Conservation (phyloP, 2,113 vertebrate species). For the Myiopsitta monachus region DNA sequence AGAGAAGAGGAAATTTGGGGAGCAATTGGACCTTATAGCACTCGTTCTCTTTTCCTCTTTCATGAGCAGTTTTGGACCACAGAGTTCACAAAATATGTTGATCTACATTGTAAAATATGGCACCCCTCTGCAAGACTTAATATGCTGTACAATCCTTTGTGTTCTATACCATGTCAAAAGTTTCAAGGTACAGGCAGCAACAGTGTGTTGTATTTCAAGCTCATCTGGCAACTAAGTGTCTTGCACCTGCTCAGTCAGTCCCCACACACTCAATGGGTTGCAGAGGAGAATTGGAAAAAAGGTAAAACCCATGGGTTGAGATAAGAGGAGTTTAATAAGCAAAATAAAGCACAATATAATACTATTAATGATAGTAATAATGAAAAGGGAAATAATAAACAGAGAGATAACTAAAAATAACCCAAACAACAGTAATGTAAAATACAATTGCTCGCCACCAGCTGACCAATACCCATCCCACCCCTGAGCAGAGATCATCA, state of each 20-base stretch:
- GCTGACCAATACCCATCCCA: not conserved
- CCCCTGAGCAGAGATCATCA: not conserved
- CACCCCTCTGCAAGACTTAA: not conserved
- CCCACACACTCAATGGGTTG: not conserved
- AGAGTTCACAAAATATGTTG: not conserved
- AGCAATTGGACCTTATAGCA: rapidly evolving
- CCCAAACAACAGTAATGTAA: not conserved
- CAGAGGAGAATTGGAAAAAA: not conserved
- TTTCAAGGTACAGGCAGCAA: not conserved
- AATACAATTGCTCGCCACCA: not conserved
- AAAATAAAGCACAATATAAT: not conserved
- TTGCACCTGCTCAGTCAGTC: not conserved
- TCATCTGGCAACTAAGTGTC: not conserved
- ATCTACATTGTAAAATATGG: not conserved
- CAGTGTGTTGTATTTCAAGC: not conserved
- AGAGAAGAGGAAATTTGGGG: not conserved
- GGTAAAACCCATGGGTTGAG: not conserved
- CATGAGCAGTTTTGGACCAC: not conserved
- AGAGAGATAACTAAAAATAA: not conserved
- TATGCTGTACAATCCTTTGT: not conserved
- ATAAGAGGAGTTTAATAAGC: not conserved
- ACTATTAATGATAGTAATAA: not conserved
- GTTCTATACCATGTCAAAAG: not conserved
- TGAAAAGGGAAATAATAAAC: not conserved
- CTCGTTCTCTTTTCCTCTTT: not conserved